Evolutionary conservation across 2,888 invertebrate species (phyloP).

Genomic region (Alloplasta piceator): DNA sequence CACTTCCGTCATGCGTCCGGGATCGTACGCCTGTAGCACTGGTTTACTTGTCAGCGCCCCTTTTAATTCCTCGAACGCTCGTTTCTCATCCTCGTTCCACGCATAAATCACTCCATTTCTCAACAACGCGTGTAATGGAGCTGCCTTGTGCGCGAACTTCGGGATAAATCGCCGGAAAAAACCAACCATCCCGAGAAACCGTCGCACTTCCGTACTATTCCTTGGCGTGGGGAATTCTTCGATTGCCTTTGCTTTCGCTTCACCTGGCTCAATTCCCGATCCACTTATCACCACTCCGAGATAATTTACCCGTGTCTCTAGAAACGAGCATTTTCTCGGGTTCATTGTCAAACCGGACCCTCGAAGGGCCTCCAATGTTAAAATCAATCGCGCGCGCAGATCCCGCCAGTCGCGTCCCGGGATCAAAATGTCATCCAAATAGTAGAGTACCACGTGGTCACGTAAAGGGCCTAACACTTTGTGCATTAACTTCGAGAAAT

Average conservation of each 20-base stretch:
- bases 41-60: conserved; percentile 8
- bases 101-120: conserved; percentile 8
- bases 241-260: conserved; percentile 66
- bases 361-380: conserved; percentile 65
- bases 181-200: conserved; percentile 44
- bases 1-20: conserved; percentile 26
- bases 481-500: conserved; percentile 23
- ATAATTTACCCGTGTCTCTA: conserved; percentile 66
- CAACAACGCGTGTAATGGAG: no score
- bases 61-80: conserved; percentile 42
- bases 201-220: conserved; percentile 31
- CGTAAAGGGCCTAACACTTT: conserved; percentile 11
- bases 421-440: conserved; percentile 40
- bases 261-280: conserved; percentile 54
- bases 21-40: conserved; percentile 26
- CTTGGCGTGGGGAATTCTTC: conserved; percentile 37
- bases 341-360: conserved; percentile 72
- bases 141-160: conserved; percentile 22
- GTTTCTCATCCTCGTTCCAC: conserved; percentile 27
- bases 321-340: conserved; percentile 72
- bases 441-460: conserved; percentile 23
- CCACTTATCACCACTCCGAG: conserved; percentile 70
- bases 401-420: conserved; percentile 63
- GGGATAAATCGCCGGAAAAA: conserved; percentile 56
- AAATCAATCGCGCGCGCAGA: conserved; percentile 64